Evolutionary conservation across 1,140 invertebrate genomes (phyloP), one percentile per base, ranked within the genome.

Genomic region (Bombus superbus): DNA sequence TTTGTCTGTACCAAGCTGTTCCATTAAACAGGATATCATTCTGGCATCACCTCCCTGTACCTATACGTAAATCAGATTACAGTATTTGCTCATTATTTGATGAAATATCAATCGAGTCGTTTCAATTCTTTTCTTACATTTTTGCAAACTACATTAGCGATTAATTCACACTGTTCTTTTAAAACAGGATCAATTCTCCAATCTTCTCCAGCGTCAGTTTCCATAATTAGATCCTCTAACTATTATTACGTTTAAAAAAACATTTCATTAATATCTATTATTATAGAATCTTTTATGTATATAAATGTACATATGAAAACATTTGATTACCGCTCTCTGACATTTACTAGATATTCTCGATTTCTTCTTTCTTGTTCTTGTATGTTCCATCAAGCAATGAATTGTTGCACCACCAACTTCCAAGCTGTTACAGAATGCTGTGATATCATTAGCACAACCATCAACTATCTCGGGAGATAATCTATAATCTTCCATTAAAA

Each of bases 301-400:
- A 38, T 32, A 53, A 85, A 71, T 81, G 15, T 69, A 75, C 42
- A 57, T 74, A 68, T 62, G 53, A 77, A 71, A 57, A 78, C 79
- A 57, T 86, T 82, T 85, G 85, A 78, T 95, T 94, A 97, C 97
- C 81, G 96, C 96, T 90, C 97, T 96, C 93, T 97, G 96, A 92
- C 98, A 98, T 47, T 95, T 94, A 25, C 96, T 91, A 32, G 97
- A 96, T 9, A 98, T 96, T 89, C 96, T 95, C 59, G 96, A 96
- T 89, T 95, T 95, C 80, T 95, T 96, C 83, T 96, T 96, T 44
- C 96, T 95, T 28, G 94, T 86, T 88, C 97, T 96, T 8, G 98
- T 97, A 95, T 98, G 97, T 77, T 98, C 97, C 98, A 99, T 99
- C 69, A 99, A 95, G 94, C 99, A 99, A 94, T 99, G 99, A 87